Conservation (phyloP, 1,140 invertebrate genomes). For the Ganaspis sp. region DNA sequence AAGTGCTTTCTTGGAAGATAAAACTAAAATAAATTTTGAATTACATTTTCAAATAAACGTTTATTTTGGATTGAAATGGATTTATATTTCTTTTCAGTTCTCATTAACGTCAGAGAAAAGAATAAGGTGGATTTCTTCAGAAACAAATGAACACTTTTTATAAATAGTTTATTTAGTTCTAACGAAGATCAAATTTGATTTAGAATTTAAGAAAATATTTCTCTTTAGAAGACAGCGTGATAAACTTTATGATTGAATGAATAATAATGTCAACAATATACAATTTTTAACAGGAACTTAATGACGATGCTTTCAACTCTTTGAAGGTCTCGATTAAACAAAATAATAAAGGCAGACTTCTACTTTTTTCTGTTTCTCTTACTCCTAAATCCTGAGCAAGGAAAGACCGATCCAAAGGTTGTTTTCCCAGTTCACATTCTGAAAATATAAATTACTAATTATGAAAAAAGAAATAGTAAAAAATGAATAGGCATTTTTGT, state of each 20-base stretch:
- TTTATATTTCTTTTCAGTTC: too few relatives aligned
- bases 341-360: conserved; percentile 69
- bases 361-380: conserved; percentile 65
- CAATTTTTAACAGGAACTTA: conserved; percentile 34
- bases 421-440: conserved; percentile 72
- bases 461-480: too few relatives aligned
- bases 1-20: too few relatives aligned
- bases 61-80: too few relatives aligned
- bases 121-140: too few relatives aligned
- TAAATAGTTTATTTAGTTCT: conserved; percentile 35
- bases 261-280: not conserved
- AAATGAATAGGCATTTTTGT: not conserved
- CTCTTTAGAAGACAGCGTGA: not conserved
- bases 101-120: too few relatives aligned
- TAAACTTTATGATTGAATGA: not conserved
- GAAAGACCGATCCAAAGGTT: conserved; percentile 65
- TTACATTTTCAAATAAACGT: too few relatives aligned
- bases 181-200: not conserved
- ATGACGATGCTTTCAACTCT: conserved; percentile 56
- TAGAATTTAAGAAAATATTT: not conserved
- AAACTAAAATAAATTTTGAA: too few relatives aligned
- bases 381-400: conserved; percentile 67
- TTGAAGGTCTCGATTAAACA: conserved; percentile 68
- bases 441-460: conserved; percentile 52
- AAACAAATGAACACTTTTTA: not conserved